These are phyloP conservation scores for Callinectes sapidus DNA, from an alignment of 2,888 invertebrate species.

Conservation along the genomic window DNA sequence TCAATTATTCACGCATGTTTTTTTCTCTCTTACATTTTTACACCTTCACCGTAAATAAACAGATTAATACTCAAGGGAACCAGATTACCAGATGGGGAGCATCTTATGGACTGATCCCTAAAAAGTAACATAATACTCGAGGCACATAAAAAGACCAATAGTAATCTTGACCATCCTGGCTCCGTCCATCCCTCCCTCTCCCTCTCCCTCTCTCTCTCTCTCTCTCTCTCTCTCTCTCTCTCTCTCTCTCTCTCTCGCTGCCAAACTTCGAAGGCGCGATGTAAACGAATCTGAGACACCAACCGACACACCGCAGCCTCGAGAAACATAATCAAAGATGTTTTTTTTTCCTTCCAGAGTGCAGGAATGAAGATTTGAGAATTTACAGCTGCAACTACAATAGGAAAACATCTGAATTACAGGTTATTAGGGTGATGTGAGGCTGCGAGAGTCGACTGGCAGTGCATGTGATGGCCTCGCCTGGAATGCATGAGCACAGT, in stretches of 20 bases:
- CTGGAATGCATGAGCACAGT: conserved; percentile 10
- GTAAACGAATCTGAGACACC: background rate
- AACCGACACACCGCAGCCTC: background rate
- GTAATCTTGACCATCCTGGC: background rate
- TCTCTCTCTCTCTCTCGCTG: background rate
- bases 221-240: background rate
- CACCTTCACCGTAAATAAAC: background rate
- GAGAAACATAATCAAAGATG: background rate
- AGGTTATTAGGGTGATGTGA: conserved; percentile 7
- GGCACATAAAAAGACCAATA: background rate
- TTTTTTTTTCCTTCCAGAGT: background rate
- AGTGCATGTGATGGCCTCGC: conserved; percentile 3
- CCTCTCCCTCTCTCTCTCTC: background rate
- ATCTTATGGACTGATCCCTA: background rate
- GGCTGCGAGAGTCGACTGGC: background rate
- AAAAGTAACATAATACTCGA: background rate
- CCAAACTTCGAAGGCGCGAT: background rate
- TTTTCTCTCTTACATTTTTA: background rate
- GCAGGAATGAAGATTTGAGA: conserved; percentile 5
- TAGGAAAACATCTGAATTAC: conserved; percentile 8
- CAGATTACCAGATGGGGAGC: background rate
- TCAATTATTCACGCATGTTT: background rate
- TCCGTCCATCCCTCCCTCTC: too few relatives aligned
- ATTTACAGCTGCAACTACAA: conserved; percentile 11
- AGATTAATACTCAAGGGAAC: background rate